Evolutionary conservation across 2,888 invertebrate genomes (phyloP).

Genomic region (Pandemis cinnamomeana): DNA sequence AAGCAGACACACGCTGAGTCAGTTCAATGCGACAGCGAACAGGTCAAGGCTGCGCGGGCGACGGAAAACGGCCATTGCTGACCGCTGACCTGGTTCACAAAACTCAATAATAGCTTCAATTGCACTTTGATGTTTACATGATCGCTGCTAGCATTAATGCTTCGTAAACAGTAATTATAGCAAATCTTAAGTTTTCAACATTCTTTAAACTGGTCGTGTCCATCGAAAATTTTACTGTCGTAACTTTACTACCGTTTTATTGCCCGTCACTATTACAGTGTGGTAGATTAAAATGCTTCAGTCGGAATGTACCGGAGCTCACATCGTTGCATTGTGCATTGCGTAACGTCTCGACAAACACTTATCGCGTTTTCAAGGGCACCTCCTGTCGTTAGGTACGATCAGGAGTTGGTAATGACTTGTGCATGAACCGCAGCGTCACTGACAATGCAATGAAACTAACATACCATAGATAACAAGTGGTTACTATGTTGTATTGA

Average conservation of each 20-base stretch:
- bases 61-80: slow-evolving; percentile 54
- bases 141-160: slow-evolving; percentile 6
- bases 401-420: slow-evolving; percentile 63
- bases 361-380: slow-evolving; percentile 74
- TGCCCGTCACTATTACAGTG: slow-evolving; percentile 42
- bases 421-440: slow-evolving; percentile 45
- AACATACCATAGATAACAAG: slow-evolving; percentile 27
- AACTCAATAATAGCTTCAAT: slow-evolving; percentile 64
- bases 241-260: slow-evolving; percentile 32
- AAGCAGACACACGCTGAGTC: slow-evolving; percentile 35
- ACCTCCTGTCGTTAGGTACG: slow-evolving; percentile 46
- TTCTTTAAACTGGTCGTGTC: background rate
- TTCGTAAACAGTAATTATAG: background rate
- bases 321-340: slow-evolving; percentile 52
- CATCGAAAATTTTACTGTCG: slow-evolving; percentile 37
- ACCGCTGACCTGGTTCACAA: slow-evolving; percentile 68
- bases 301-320: slow-evolving; percentile 48
- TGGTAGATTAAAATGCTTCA: slow-evolving; percentile 51
- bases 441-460: slow-evolving; percentile 35
- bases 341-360: slow-evolving; percentile 64
- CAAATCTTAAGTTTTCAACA: slow-evolving; percentile 1
- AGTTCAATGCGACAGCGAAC: slow-evolving; percentile 39
- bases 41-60: slow-evolving; percentile 64
- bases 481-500: slow-evolving; percentile 20
- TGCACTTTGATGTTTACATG: slow-evolving; percentile 42